A percentile compares a stretch with the other conserved stretches of the same genome.
phyloP scores from a whole-genome alignment of 1,140 invertebrate genomes.

The Heliconius hermathena region DNA sequence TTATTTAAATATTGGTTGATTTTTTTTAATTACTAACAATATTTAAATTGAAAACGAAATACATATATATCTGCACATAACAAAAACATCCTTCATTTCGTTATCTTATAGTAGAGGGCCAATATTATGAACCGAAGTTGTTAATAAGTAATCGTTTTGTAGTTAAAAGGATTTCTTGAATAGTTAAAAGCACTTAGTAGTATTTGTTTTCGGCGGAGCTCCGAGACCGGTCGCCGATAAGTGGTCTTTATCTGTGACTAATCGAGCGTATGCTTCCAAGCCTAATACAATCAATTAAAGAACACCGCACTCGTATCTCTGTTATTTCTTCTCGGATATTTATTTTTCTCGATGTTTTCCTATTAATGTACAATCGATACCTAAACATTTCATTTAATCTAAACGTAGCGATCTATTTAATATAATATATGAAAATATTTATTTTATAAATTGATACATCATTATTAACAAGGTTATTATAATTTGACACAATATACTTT shows the following conservation, averaged over 20 bases:
- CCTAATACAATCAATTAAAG: slow-evolving; percentile 54
- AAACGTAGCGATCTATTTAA: not conserved
- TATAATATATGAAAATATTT: not conserved
- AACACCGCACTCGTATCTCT: slow-evolving; percentile 24
- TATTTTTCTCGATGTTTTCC: slow-evolving; percentile 13
- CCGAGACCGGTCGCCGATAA: slow-evolving; percentile 49
- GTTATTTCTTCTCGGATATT: slow-evolving; percentile 10
- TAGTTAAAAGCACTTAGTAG: slow-evolving; percentile 56
- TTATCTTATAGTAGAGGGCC: not conserved
- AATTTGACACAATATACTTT: not conserved
- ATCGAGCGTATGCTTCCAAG: slow-evolving; percentile 52
- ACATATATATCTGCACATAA: slow-evolving; percentile 21
- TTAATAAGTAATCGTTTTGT: slow-evolving; percentile 15
- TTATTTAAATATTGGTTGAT: too few relatives aligned
- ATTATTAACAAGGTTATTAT: not conserved
- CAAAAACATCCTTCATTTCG: not conserved
- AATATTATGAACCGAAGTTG: not conserved
- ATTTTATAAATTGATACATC: too few relatives aligned
- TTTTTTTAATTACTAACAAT: too few relatives aligned
- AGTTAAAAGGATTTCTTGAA: slow-evolving; percentile 38
- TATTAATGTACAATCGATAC: not conserved
- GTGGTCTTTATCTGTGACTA: slow-evolving; percentile 61
- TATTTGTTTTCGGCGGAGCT: slow-evolving; percentile 48
- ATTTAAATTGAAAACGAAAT: too few relatives aligned
- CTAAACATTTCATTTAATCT: slow-evolving; percentile 1